Percentiles rank a stretch among this genome's conserved stretches.
These are phyloP conservation scores for Gonioctena quinquepunctata DNA, from an alignment of 1,140 invertebrate species.

Conservation along the genomic window DNA sequence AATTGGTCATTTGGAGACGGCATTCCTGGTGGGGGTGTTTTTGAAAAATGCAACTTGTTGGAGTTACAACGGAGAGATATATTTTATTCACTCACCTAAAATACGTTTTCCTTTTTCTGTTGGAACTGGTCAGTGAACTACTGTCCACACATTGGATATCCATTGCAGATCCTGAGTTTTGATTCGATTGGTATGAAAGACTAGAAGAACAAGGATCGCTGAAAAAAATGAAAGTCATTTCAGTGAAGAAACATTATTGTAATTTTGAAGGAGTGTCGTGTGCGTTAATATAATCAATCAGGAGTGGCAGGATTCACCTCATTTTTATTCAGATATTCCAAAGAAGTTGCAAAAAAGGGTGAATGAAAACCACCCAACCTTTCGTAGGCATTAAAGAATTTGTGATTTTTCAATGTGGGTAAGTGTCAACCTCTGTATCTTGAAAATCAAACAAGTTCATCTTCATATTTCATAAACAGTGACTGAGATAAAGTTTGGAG, in stretches of 20 bases:
- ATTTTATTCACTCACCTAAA: constrained; percentile 49
- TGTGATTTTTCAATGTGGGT: no score
- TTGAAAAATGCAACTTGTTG: no score
- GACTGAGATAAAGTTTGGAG: no score
- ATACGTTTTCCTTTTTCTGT: constrained; percentile 49
- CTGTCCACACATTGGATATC: background rate
- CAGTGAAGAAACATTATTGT: background rate
- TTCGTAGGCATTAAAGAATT: no score
- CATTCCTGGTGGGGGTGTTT: no score
- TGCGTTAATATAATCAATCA: background rate
- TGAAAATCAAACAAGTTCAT: no score
- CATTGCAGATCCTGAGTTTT: constrained; percentile 25
- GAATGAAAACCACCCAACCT: no score
- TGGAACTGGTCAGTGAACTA: constrained; percentile 17
- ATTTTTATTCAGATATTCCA: background rate
- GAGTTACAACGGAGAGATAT: no score
- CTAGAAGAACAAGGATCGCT: constrained; percentile 53
- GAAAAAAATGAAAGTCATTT: constrained; percentile 27
- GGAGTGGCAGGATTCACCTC: background rate
- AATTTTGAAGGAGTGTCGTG: background rate
- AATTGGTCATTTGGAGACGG: no score
- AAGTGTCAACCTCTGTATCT: no score
- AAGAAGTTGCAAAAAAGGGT: no score
- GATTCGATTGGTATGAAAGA: constrained; percentile 27
- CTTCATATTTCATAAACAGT: no score